Evolutionary conservation across 2,888 invertebrate genomes (phyloP), one percentile per base, ranked within the genome.

Genomic region (Macrophya alboannulata): DNA sequence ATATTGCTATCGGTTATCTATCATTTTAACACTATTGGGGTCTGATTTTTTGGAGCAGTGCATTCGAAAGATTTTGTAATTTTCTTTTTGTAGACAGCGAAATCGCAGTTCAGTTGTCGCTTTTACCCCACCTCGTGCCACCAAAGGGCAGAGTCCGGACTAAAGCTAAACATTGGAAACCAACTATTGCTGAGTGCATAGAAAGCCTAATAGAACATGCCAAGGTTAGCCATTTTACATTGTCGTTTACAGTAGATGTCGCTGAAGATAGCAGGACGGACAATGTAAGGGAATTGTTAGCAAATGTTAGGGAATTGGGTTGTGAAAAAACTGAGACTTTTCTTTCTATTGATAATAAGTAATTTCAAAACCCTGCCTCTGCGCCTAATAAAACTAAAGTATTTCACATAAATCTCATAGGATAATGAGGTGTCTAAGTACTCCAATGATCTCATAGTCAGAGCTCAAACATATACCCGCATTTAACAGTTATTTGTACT

Each of bases 91-190:
- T 43, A 81, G 62, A 81, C 81, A 62, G 81, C 43, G 40, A 62
- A 81, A 43, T 81, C 1, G 81, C 81, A 81, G 81, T 81, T n/a
- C 81, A 81, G 43, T 43, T 81, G n/a, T 43, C 25, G n/a, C 62
- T 81, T 81, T 43, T 81, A 81, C 62, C 62, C 12, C 62, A 81
- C 81, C 62, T 62, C 25, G 62, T 62, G 81, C 65, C 81, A 81
- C 81, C 81, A 25, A 62, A 81, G 62, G 81, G 81, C 81, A 62
- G 62, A 81, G 43, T 81, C 4, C 43, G 81, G 9, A 62, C 37
- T 8, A 37, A 37, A 21, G 62, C 10, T 81, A 62, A 62, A 81
- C 81, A 81, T 43, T 40, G 81, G 62, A 81, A 81, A 21, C 81
- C 81, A 62, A 81, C 62, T 0, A 81, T 81, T 43, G 25, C 81